Evolutionary conservation across 2,113 vertebrate species (phyloP).

Genomic region (Phoenicopterus ruber): DNA sequence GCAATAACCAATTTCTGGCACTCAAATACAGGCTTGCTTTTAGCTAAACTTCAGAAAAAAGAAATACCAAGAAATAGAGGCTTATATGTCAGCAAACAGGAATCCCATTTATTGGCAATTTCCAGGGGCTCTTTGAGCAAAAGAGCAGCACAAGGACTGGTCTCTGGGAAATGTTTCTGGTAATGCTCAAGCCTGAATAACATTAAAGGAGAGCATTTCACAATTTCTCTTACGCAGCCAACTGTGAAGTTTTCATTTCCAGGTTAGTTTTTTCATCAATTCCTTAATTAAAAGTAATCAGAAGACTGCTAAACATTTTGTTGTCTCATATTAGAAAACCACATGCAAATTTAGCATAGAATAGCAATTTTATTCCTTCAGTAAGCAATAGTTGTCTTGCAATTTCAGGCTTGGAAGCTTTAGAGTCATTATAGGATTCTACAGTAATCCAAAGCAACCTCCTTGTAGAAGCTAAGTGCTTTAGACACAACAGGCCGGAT

Average conservation of each 20-base stretch:
- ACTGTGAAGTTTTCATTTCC: conserved; percentile 13
- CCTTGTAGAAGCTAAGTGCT: background rate
- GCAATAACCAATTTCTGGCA: background rate
- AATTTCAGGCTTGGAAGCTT: conserved; percentile 9
- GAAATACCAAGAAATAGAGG: background rate
- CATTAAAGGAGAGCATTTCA: background rate
- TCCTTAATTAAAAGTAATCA: conserved; percentile 35
- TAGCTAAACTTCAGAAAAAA: background rate
- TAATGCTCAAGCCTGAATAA: background rate
- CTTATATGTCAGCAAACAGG: background rate
- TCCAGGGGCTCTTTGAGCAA: background rate
- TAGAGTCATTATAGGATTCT: background rate
- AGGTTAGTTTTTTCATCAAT: background rate
- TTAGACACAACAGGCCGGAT: background rate
- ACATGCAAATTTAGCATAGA: background rate
- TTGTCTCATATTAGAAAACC: background rate
- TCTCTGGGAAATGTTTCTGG: background rate
- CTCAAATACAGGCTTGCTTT: background rate
- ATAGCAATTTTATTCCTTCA: background rate
- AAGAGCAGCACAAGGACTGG: background rate
- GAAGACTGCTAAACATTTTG: background rate
- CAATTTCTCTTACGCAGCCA: background rate
- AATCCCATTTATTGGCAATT: background rate
- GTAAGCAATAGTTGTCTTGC: background rate
- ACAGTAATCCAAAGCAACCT: background rate